A percentile compares a stretch with the other conserved stretches of the same genome.
Conservation (phyloP, 1,140 invertebrate genomes). For the Phthorimaea operculella region DNA sequence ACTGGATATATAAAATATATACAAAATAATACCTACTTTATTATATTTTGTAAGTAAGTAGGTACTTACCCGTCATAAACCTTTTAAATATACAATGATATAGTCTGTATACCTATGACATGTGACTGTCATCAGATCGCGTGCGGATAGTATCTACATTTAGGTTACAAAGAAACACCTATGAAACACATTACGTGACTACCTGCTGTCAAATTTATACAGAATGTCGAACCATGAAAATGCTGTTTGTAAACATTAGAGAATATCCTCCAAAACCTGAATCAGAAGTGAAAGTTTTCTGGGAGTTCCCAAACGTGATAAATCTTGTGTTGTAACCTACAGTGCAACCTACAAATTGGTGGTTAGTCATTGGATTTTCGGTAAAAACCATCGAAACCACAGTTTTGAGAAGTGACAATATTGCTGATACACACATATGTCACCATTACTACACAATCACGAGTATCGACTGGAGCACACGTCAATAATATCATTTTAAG, state of each 20-base stretch:
- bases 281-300: background rate
- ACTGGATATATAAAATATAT: too few species aligned
- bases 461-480: constrained; percentile 16
- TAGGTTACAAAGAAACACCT: too few species aligned
- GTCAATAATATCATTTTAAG: constrained; percentile 53
- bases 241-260: background rate
- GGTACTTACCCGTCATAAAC: too few species aligned
- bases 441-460: background rate
- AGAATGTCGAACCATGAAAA: too few species aligned
- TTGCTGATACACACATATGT: background rate
- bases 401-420: background rate
- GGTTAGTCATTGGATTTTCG: background rate
- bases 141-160: too few species aligned
- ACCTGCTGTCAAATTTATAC: too few species aligned
- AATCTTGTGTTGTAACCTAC: background rate
- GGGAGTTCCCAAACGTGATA: background rate
- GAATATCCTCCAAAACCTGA: background rate
- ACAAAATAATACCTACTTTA: too few species aligned
- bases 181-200: too few species aligned
- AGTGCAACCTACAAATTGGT: background rate
- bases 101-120: too few species aligned
- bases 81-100: too few species aligned
- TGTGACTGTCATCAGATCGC: too few species aligned
- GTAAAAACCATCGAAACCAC: background rate
- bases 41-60: too few species aligned